Evolutionary conservation across 1,140 invertebrate genomes (phyloP).

Genomic region (Pachyrhynchus sulphureomaculatus): DNA sequence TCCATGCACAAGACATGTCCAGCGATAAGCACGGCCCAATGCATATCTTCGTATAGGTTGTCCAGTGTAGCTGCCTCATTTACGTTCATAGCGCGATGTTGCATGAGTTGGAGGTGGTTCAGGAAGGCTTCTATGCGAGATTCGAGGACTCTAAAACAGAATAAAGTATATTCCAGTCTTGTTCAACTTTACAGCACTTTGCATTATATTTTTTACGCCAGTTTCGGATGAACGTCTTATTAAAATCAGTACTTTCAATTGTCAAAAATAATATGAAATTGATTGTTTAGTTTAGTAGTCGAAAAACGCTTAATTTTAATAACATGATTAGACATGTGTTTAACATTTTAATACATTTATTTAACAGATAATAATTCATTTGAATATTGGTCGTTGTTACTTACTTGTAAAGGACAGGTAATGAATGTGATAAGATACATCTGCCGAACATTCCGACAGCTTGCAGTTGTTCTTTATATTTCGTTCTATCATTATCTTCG

Average conservation of each 20-base stretch:
- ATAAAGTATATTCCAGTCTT: too few species aligned
- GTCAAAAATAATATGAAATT: too few species aligned
- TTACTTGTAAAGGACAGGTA: slow-evolving; percentile 57
- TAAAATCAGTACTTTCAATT: too few species aligned
- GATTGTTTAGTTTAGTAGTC: too few species aligned
- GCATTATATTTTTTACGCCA: too few species aligned
- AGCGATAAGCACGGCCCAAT: slow-evolving; percentile 82
- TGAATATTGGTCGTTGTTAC: too few species aligned
- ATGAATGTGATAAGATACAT: slow-evolving; percentile 56
- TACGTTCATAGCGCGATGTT: slow-evolving; percentile 59
- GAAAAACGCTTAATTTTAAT: too few species aligned
- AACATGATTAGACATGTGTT: too few species aligned
- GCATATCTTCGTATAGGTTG: slow-evolving; percentile 80
- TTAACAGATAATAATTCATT: too few species aligned
- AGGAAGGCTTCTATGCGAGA: slow-evolving; percentile 63
- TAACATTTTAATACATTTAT: too few species aligned
- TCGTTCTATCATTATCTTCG: slow-evolving; percentile 70
- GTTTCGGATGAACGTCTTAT: too few species aligned
- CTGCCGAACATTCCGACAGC: slow-evolving; percentile 60
- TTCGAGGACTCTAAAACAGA: slow-evolving; percentile 60
- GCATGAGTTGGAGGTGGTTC: slow-evolving; percentile 64
- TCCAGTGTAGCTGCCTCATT: slow-evolving; percentile 58
- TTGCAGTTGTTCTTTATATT: slow-evolving; percentile 70
- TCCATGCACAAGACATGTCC: slow-evolving; percentile 73
- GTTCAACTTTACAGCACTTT: too few species aligned